Evolutionary conservation across 2,113 vertebrate species (phyloP).

Genomic region (Sisor rabdophorus): DNA sequence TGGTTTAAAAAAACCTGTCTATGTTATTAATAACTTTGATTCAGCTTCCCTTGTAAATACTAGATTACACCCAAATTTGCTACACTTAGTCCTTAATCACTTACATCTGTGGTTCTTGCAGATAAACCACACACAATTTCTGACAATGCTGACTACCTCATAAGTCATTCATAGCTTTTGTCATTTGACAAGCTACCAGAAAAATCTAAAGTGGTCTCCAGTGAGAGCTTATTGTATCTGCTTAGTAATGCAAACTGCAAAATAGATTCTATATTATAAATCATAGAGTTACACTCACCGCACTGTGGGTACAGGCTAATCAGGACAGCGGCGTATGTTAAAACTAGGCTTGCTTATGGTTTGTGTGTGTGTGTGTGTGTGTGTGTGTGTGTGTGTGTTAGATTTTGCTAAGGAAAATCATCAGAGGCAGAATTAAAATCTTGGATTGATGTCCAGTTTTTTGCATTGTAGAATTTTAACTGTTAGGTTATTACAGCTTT

Average conservation of each 20-base stretch:
- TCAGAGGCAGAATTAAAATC: neutral
- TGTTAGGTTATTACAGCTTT: conserved; percentile 5
- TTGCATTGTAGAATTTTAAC: neutral
- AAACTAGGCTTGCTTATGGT: too few relatives aligned
- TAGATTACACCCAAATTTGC: neutral
- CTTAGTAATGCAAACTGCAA: conserved; percentile 28
- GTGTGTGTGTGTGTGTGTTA: too few relatives aligned
- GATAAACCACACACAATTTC: neutral
- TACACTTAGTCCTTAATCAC: neutral
- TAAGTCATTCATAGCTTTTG: conserved; percentile 10
- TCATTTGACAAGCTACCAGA: conserved; percentile 16
- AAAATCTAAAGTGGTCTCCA: conserved; percentile 26
- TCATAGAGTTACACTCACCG: conserved; percentile 14
- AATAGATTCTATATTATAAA: conserved; percentile 21
- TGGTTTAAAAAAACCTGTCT: neutral
- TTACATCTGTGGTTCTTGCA: conserved; percentile 7
- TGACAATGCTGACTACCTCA: conserved; percentile 10
- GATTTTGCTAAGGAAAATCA: too few relatives aligned
- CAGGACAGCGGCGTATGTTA: neutral
- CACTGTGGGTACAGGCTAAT: neutral
- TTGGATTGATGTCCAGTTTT: neutral
- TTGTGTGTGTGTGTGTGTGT: too few relatives aligned
- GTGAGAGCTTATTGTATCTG: conserved; percentile 18
- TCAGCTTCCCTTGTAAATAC: neutral
- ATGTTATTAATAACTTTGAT: neutral